Evolutionary conservation across 2,888 invertebrate species (phyloP).

Genomic region (Latrodectus elegans): DNA sequence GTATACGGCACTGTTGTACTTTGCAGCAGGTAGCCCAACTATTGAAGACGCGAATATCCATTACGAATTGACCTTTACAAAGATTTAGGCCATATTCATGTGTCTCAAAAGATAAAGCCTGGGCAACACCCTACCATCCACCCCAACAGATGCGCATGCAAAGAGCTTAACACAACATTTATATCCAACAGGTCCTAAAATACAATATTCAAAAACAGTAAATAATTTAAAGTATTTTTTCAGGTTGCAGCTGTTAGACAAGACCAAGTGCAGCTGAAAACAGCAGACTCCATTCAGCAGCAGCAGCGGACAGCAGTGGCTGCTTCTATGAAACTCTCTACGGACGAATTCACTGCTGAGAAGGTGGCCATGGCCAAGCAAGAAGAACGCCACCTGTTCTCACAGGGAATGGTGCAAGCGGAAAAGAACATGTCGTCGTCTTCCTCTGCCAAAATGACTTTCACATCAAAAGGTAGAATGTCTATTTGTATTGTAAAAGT

Average conservation of each 20-base stretch:
- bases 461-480: slow-evolving; percentile 66
- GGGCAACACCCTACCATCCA: too few species aligned
- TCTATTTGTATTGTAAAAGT: neutral
- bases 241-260: slow-evolving; percentile 82
- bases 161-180: too few species aligned
- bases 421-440: slow-evolving; percentile 66
- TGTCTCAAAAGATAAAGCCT: too few species aligned
- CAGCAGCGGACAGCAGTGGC: slow-evolving; percentile 90
- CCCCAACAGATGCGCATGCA: too few species aligned
- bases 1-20: too few species aligned
- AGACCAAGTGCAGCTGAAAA: slow-evolving; percentile 81
- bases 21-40: too few species aligned
- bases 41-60: too few species aligned
- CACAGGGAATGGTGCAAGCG: slow-evolving; percentile 68
- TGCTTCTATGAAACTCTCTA: slow-evolving; percentile 87
- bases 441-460: slow-evolving; percentile 71
- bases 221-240: neutral
- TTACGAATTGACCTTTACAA: too few species aligned
- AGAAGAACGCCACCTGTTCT: slow-evolving; percentile 69
- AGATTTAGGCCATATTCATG: too few species aligned
- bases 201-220: too few species aligned
- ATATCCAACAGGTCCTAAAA: too few species aligned
- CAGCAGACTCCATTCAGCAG: slow-evolving; percentile 88
- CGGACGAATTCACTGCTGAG: slow-evolving; percentile 89
- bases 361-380: slow-evolving; percentile 77